Percentiles rank a stretch among this genome's conserved stretches.
phyloP scores from a whole-genome alignment of 2,888 invertebrate species.

The Pterostichus niger region DNA sequence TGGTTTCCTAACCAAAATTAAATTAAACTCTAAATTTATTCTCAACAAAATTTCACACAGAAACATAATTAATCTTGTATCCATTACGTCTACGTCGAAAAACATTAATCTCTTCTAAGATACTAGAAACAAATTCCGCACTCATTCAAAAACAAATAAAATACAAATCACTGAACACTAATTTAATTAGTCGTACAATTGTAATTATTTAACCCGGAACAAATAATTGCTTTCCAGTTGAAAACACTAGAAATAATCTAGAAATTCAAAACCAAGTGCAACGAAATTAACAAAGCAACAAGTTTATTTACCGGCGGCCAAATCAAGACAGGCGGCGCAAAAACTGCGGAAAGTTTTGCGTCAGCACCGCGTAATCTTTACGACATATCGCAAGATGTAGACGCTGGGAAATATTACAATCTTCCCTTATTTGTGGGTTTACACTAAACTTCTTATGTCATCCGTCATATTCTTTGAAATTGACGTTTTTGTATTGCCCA shows the following conservation, averaged over 20 bases:
- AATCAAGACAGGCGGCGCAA: constrained; percentile 4
- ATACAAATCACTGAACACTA: constrained; percentile 36
- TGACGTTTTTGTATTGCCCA: too few species aligned
- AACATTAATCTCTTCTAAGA: constrained; percentile 33
- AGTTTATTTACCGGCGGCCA: constrained; percentile 51
- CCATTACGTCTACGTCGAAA: constrained; percentile 17
- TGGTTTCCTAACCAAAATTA: constrained; percentile 28
- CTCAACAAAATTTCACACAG: constrained; percentile 12
- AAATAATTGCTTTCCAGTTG: constrained; percentile 26
- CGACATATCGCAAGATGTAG: neutral
- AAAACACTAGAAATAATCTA: neutral
- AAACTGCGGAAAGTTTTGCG: constrained; percentile 7
- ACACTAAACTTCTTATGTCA: too few species aligned
- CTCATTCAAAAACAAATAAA: constrained; percentile 30
- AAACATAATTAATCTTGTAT: constrained; percentile 19
- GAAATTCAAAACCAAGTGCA: constrained; percentile 9
- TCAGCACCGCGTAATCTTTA: neutral
- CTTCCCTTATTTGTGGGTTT: too few species aligned
- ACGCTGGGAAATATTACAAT: too few species aligned
- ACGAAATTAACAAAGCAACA: constrained; percentile 53
- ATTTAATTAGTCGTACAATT: constrained; percentile 39
- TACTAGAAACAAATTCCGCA: constrained; percentile 36
- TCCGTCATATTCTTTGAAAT: too few species aligned
- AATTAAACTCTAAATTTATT: constrained; percentile 54
- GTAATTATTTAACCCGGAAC: constrained; percentile 25